Evolutionary conservation across 2,113 vertebrate species (phyloP), one percentile per base, ranked within the genome.

Genomic region (Probosciger aterrimus): DNA sequence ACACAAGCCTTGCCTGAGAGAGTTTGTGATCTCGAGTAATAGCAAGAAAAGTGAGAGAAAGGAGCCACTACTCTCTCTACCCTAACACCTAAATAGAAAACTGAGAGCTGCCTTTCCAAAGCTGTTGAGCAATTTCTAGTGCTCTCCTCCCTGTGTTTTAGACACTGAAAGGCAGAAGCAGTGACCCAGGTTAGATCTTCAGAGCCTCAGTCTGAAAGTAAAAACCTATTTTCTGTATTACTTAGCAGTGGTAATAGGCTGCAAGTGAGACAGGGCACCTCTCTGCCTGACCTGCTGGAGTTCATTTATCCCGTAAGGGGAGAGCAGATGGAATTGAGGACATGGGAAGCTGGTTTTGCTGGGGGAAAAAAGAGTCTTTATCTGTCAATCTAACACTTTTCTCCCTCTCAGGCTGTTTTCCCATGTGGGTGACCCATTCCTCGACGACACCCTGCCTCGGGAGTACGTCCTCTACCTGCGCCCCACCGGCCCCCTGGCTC

Each of bases 401-500:
- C 46, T 92, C 50, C 52, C n/a, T 92, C 50, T 18, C 98, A 99
- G 99, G 99, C 97, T 99, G 68, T 99, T 99, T 97, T 99, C 99
- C 82, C 99, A 99, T 3, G 98, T 99, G 62, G 99, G 99, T 3
- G 99, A 99, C 97, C 99, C 99, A 0, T 99, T 99, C 96, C 97
- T 99, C 55, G 99, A 99, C 2, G 99, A 99, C 95, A 98, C 98
- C 13, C 97, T 99, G 90, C 99, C 99, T 86, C 98, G 99, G 74
- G 99, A 99, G 93, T 99, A 99, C 2, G 99, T 99, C 76, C 98
- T 99, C 60, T 99, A 99, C 96, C 98, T 99, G 96, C 99, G 99
- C 33, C 99, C 99, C 95, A 99, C 98, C 0, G 99, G 99, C 3
- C 99, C 98, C 9, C 97, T 99, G 91, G 98, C 99, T 1, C 99